Evolutionary conservation across 2,113 vertebrate genomes (phyloP).

Genomic region (Hippocampus abdominalis): DNA sequence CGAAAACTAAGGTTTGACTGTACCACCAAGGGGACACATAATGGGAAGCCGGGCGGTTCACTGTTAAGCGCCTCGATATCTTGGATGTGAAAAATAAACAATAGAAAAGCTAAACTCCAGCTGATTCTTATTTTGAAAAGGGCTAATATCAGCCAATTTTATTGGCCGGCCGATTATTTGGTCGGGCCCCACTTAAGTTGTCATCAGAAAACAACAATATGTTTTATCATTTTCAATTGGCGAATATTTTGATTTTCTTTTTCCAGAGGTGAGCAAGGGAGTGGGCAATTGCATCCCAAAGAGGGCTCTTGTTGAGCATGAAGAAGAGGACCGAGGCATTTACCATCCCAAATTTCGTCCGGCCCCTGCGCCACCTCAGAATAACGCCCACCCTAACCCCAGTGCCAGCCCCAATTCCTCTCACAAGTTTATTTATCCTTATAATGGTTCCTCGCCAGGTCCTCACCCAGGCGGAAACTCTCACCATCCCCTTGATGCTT

Average conservation of each 20-base stretch:
- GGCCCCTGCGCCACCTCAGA: constrained; percentile 39
- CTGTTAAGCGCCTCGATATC: too few relatives aligned
- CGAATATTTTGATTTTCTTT: neutral
- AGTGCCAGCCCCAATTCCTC: constrained; percentile 54
- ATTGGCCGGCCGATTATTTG: too few relatives aligned
- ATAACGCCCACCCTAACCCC: constrained; percentile 47
- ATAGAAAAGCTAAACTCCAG: too few relatives aligned
- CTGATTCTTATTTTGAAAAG: too few relatives aligned
- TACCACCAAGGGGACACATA: too few relatives aligned
- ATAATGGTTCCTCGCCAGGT: constrained; percentile 57
- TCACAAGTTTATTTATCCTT: constrained; percentile 54
- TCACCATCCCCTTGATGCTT: constrained; percentile 53
- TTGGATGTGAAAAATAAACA: too few relatives aligned
- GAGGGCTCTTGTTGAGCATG: constrained; percentile 33
- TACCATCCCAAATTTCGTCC: constrained; percentile 56
- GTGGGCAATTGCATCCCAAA: constrained; percentile 51
- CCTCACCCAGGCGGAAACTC: constrained; percentile 54
- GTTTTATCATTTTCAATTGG: neutral
- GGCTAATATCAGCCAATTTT: too few relatives aligned
- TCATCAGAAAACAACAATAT: neutral
- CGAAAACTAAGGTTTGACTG: too few relatives aligned
- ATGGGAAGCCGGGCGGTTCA: too few relatives aligned
- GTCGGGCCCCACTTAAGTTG: neutral
- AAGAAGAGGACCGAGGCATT: constrained; percentile 50
- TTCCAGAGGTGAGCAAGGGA: constrained; percentile 53